phyloP scores from a whole-genome alignment of 2,797 vertebrate species.

The Enteromius viviparus region DNA sequence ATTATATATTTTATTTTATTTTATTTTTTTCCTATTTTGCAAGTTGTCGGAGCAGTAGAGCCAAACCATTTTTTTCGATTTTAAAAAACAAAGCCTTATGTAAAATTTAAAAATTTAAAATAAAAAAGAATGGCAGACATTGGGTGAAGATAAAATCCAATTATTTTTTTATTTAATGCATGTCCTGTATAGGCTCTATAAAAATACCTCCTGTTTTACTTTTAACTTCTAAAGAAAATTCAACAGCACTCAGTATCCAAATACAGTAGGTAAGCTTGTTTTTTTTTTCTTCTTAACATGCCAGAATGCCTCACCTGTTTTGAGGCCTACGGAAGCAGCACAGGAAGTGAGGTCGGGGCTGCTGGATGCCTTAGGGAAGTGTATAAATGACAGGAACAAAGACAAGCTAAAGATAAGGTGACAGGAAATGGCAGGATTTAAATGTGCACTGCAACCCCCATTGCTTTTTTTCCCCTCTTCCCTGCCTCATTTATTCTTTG shows the following conservation, averaged over 20 bases:
- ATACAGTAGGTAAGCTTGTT: not conserved
- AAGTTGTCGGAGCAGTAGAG: too few relatives aligned
- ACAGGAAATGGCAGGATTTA: conserved; percentile 61
- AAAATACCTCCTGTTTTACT: not conserved
- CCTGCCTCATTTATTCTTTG: conserved; percentile 24
- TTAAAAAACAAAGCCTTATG: too few relatives aligned
- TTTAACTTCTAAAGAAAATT: not conserved
- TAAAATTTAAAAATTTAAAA: too few relatives aligned
- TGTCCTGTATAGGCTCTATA: not conserved
- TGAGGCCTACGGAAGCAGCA: conserved; percentile 58
- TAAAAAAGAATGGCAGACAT: too few relatives aligned
- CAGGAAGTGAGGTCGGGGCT: conserved; percentile 70
- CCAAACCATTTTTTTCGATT: too few relatives aligned
- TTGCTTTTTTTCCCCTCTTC: conserved; percentile 21
- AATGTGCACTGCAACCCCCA: conserved; percentile 48
- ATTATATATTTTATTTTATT: too few relatives aligned
- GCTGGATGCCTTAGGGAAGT: conserved; percentile 59
- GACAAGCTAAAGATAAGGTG: conserved; percentile 62
- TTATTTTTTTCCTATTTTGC: too few relatives aligned
- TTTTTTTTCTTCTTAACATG: not conserved
- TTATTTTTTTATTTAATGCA: not conserved
- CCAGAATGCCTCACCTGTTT: conserved; percentile 49
- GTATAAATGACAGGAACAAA: conserved; percentile 66
- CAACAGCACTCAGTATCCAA: not conserved
- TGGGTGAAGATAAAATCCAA: too few relatives aligned